Base-by-base conservation (phyloP, 2,113 vertebrate species). In the Notothenia rossii region DNA sequence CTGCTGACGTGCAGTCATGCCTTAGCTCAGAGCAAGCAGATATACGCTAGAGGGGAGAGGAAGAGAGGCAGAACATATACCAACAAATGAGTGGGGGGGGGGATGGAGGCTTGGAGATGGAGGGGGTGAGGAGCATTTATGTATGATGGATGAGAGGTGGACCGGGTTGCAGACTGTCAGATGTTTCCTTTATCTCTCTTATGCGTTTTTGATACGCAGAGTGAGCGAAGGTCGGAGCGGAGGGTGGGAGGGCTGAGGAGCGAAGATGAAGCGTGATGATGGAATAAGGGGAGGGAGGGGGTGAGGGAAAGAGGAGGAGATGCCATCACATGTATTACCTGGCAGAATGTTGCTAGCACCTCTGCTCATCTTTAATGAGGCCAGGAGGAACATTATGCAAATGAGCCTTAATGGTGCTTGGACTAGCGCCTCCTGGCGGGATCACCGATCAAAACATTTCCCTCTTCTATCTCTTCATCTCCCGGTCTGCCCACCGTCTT, bases 131-230 rank as follows among this genome's bases (percentile, higher is more conserved):
- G 75, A 65, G 76, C 79, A 69, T 88, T 91, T 88, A 90, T 88
- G 65, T 86, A 72, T 92, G 86, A 91, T 91, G 81, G 88, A 93
- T 91, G 90, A 88, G 89, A 89, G 90, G 89, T 85, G 88, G 86
- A 88, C 86, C 85, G 87, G 86, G 81, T 82, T 79, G 69, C 85
- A 88, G 69, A 89, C 81, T 88, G 89, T 92, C 89, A 91, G 88
- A 88, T 86, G 86, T 90, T 88, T 55, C 77, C 82, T 87, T 93
- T 91, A 92, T 92, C 84, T 88, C 80, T 82, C 72, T 66, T 65
- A 59, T 77, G 77, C 33, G 25, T 61, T 89, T 89, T 82, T 87
- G 86, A 91, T 79, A 68, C 11, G 65, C 72, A 72, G 85, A 82
- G 76, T 79, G 82, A 77, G 73, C 80, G 56, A 79, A 83, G 78